Base-by-base conservation (phyloP, 1,140 invertebrate genomes). In the Leguminivora glycinivorella region DNA sequence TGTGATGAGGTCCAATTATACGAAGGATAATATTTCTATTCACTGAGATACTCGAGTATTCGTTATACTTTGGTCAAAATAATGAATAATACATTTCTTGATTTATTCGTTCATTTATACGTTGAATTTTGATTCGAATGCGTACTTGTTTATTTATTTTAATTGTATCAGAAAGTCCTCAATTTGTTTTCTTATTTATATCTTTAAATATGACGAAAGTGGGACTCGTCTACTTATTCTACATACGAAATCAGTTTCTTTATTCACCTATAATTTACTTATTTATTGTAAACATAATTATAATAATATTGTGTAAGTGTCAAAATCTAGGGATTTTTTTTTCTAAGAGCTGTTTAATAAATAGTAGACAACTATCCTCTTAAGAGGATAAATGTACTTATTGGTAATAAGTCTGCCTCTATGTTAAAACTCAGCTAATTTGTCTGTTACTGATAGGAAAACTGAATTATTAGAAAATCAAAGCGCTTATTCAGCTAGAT, bases 401-500 rank as follows among this genome's bases (percentile, higher is more conserved):
- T 31, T 31, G 3, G 29, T 31, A 31, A 31, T 43, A 17, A 43
- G 1, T 47, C 4, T 47, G 5, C 43, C 7, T 3, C 19, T 24
- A 38, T 60, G 52, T 72, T 67, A 70, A 71, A 68, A 60, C 58
- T 40, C 58, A 68, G 40, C 70, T 76, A 73, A 76, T 73, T 72
- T 63, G n/a, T 7, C 26, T 67, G 56, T 26, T 19, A 40, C 67
- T 74, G 74, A 74, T 68, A 72, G 66, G 67, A 67, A 68, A 72
- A 66, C 52, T 68, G 67, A 70, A 70, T 75, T 69, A 79, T 78
- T 76, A 77, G 74, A 58, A 75, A 72, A 75, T 79, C 74, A 81
- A 80, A 82, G 76, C 77, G 78, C 77, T 84, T 79, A 81, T 81
- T 81, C 78, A 68, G 77, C 75, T 77, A 31, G 75, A 82, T 82